Evolutionary conservation across 2,113 vertebrate genomes (phyloP).

Genomic region (Brachyistius frenatus): DNA sequence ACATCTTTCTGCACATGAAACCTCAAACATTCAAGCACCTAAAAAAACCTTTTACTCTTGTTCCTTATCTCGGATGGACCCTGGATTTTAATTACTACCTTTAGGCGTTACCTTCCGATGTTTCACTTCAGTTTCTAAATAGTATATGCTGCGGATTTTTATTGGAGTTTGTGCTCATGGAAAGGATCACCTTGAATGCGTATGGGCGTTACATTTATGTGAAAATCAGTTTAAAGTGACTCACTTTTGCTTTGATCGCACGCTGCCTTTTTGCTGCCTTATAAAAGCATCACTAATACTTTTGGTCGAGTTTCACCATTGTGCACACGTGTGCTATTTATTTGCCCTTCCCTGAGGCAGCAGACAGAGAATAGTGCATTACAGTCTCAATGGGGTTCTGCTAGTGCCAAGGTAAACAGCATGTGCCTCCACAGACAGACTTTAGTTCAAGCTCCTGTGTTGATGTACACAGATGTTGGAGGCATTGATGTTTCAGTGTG

Average conservation of each 20-base stretch:
- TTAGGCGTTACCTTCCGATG: too few relatives aligned
- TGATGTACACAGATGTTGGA: conserved; percentile 23
- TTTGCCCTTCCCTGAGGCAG: conserved; percentile 43
- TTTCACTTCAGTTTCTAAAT: neutral
- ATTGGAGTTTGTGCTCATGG: too few relatives aligned
- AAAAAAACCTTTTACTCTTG: too few relatives aligned
- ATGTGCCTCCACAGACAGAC: conserved; percentile 42
- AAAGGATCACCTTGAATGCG: too few relatives aligned
- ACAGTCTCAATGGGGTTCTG: conserved; percentile 53
- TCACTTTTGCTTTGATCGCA: conserved; percentile 14
- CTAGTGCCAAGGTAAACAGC: conserved; percentile 71
- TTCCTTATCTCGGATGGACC: too few relatives aligned
- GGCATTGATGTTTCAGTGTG: conserved; percentile 1
- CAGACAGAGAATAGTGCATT: conserved; percentile 43
- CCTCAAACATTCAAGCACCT: too few relatives aligned
- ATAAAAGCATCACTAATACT: conserved; percentile 28
- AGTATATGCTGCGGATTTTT: too few relatives aligned
- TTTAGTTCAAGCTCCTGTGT: conserved; percentile 39
- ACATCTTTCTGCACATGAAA: too few relatives aligned
- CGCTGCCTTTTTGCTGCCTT: conserved; percentile 11
- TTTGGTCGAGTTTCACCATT: conserved; percentile 51
- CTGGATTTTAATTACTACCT: too few relatives aligned
- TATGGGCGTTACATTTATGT: too few relatives aligned
- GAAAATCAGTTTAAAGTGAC: too few relatives aligned
- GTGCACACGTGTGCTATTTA: conserved; percentile 51